Conservation (phyloP, 2,888 invertebrate species). For the Agrotis exclamationis region DNA sequence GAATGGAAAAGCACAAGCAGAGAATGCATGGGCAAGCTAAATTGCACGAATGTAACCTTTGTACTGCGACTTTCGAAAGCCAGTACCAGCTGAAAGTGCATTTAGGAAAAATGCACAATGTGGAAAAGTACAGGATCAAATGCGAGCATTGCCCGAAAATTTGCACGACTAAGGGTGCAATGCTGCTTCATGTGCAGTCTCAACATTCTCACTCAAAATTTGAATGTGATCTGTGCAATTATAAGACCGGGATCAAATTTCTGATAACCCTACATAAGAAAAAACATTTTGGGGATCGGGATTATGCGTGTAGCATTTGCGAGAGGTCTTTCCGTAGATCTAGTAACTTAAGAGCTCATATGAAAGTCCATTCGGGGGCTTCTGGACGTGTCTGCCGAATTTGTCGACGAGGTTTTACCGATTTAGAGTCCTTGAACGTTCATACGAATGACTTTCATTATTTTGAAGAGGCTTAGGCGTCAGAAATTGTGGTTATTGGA, state of each 20-base stretch:
- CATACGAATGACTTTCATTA: constrained; percentile 77
- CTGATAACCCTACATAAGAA: constrained; percentile 84
- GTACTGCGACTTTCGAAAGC: constrained; percentile 74
- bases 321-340: constrained; percentile 89
- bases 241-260: constrained; percentile 80
- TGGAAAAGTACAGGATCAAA: constrained; percentile 80
- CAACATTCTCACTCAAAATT: constrained; percentile 82
- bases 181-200: constrained; percentile 88
- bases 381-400: constrained; percentile 80
- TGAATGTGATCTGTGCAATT: constrained; percentile 81
- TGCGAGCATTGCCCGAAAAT: constrained; percentile 85
- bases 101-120: constrained; percentile 83
- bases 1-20: constrained; percentile 77
- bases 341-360: constrained; percentile 84
- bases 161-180: constrained; percentile 88
- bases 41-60: constrained; percentile 74
- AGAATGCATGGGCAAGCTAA: constrained; percentile 75
- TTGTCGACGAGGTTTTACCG: constrained; percentile 77
- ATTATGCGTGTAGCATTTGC: constrained; percentile 91
- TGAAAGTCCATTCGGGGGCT: constrained; percentile 82
- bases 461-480: constrained; percentile 64
- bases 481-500: background rate
- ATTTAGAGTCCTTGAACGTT: constrained; percentile 70
- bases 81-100: constrained; percentile 82
- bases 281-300: constrained; percentile 87